These are phyloP conservation scores for Myiothlypis coronata DNA, from an alignment of 2,797 vertebrate species.

Conservation along the genomic window DNA sequence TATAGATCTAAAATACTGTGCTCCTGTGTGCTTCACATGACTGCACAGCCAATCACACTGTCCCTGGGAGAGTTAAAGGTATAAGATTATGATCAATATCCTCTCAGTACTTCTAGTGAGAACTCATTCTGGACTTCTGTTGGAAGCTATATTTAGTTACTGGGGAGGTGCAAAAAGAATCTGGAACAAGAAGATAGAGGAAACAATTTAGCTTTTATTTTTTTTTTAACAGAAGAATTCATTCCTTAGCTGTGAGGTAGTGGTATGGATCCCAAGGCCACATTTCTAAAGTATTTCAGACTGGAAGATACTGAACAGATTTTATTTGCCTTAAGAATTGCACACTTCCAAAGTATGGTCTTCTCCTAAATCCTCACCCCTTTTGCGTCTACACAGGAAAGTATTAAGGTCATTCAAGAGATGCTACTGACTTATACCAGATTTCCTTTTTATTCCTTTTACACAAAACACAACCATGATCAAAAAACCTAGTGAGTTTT, in stretches of 20 bases:
- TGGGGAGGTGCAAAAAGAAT: not conserved
- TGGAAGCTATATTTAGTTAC: not conserved
- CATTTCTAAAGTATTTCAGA: not conserved
- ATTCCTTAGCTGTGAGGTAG: not conserved
- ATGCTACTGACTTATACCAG: not conserved
- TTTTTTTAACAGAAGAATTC: not conserved
- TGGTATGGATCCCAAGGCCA: not conserved
- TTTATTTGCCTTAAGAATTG: not conserved
- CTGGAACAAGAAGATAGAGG: not conserved
- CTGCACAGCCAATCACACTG: not conserved
- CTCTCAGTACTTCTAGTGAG: not conserved
- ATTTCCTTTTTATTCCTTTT: not conserved
- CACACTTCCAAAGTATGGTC: not conserved
- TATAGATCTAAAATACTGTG: not conserved
- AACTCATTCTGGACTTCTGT: not conserved
- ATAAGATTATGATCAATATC: not conserved
- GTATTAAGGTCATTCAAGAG: not conserved
- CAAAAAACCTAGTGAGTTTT: not conserved
- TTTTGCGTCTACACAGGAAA: not conserved
- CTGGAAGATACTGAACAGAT: not conserved
- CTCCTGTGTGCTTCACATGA: not conserved
- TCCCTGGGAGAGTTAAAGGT: not conserved
- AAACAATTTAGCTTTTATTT: not conserved
- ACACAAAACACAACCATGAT: not conserved
- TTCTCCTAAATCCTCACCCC: not conserved